Percentiles rank a stretch among this genome's conserved stretches.
Conservation (phyloP, 2,113 vertebrate genomes). For the Stegostoma tigrinum region DNA sequence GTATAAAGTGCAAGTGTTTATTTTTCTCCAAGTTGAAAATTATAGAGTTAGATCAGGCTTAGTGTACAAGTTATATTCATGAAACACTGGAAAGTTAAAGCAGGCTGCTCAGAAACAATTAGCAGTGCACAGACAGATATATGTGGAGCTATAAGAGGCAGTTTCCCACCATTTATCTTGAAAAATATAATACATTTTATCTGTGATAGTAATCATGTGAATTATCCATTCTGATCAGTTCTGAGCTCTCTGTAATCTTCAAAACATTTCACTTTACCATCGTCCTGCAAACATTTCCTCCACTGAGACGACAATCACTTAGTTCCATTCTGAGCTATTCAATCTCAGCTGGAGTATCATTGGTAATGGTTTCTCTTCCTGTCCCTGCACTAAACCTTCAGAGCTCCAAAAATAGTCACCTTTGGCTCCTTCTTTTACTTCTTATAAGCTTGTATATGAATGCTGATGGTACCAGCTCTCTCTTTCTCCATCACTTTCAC, state of each 20-base stretch:
- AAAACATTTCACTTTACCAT: not conserved
- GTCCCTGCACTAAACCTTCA: not conserved
- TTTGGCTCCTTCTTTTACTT: not conserved
- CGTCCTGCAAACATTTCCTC: not conserved
- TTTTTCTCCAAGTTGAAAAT: no score
- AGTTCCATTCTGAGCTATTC: not conserved
- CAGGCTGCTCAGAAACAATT: no score
- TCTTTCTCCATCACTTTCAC: not conserved
- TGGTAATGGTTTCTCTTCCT: not conserved
- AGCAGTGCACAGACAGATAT: no score
- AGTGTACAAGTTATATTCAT: no score
- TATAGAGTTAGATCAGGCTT: no score
- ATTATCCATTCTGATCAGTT: not conserved
- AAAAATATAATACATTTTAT: not conserved
- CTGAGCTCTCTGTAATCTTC: not conserved
- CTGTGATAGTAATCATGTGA: not conserved
- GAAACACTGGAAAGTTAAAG: no score
- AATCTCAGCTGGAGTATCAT: not conserved
- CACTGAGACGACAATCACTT: not conserved
- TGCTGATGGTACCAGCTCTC: not conserved
- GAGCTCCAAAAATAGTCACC: no score
- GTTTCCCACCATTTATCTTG: no score
- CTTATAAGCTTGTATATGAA: not conserved
- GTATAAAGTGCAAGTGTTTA: no score
- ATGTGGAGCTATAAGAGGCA: no score